Percentiles rank a stretch among this genome's conserved stretches.
These are phyloP conservation scores for Heliconius sara DNA, from an alignment of 2,888 invertebrate species.

Conservation along the genomic window DNA sequence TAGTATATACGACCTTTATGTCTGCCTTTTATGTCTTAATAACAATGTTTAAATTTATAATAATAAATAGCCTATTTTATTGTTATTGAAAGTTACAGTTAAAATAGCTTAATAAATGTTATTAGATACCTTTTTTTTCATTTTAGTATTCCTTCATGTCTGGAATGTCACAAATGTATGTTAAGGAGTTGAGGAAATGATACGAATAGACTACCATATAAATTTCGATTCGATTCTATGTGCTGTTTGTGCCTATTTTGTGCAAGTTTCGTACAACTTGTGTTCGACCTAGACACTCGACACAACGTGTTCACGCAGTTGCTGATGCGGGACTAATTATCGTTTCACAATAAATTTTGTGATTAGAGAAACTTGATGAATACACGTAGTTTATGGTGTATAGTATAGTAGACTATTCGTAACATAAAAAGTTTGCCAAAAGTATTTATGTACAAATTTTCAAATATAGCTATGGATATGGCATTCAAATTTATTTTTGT, in stretches of 20 bases:
- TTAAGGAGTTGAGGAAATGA: slow-evolving; percentile 1
- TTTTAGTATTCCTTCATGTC: not conserved
- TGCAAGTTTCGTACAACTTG: too few relatives aligned
- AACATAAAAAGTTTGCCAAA: slow-evolving; percentile 16
- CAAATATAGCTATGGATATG: slow-evolving; percentile 6
- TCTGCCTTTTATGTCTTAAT: slow-evolving; percentile 8
- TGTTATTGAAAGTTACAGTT: slow-evolving; percentile 24
- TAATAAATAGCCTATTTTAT: slow-evolving; percentile 12
- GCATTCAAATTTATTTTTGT: slow-evolving; percentile 19
- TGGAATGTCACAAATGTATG: slow-evolving; percentile 26
- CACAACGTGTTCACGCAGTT: too few relatives aligned
- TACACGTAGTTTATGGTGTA: too few relatives aligned
- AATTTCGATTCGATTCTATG: too few relatives aligned
- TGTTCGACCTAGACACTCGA: too few relatives aligned
- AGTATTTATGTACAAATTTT: slow-evolving; percentile 28
- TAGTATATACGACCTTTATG: not conserved
- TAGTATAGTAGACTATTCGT: too few relatives aligned
- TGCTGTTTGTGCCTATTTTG: too few relatives aligned
- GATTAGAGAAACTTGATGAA: too few relatives aligned
- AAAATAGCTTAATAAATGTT: slow-evolving; percentile 21
- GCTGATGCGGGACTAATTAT: too few relatives aligned
- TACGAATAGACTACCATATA: too few relatives aligned
- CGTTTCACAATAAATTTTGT: too few relatives aligned
- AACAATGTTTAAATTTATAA: not conserved
- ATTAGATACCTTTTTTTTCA: not conserved